Base-by-base conservation (phyloP, 1,140 invertebrate species). In the Mycetomoellerius zeteki region DNA sequence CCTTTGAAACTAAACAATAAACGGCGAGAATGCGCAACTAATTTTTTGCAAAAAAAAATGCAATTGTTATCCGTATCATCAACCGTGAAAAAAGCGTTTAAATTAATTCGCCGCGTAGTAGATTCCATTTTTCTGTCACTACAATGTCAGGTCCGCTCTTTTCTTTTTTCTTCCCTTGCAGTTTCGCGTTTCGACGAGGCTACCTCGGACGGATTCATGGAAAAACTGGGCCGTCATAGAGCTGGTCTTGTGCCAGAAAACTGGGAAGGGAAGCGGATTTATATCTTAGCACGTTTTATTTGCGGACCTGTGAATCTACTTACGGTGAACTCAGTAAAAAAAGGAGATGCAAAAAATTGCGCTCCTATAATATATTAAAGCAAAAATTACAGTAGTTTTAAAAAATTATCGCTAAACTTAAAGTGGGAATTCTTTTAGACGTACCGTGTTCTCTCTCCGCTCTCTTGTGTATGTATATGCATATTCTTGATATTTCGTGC, bases 261-360 rank as follows among this genome's bases (percentile, higher is more conserved):
- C 82, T 30, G 52, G 52, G 19, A 33, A 65, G 14, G 58, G 30
- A 81, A 71, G 77, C 73, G 82, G 72, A 89, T 89, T 84, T 84
- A 84, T 84, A 84, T 84, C 69, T 82, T 73, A 82, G 80, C 80
- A 81, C 78, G 65, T 81, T 81, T 81, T 81, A 81, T 81, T 81
- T 81, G 67, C 80, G 54, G 69, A 72, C 33, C 80, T 73, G 54
- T 47, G 67, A 73, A 73, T 84, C 67, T 54, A 84, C 69, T 84
- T 84, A 84, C 67, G 52, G 52, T 56, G 10, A 60, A 60, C 50
- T 71, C 24, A 8, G 30, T 10, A 10, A 58, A 58, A 72, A 71
- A 78, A 33, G 3, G 37, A 16, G 24, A 30, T 21, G 37, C 24
- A 24, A 72, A 72, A 82, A 82, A 16, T 24, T 24, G 37, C 54